Conservation (phyloP, 2,797 vertebrate genomes). For the Steatocranus sp. region DNA sequence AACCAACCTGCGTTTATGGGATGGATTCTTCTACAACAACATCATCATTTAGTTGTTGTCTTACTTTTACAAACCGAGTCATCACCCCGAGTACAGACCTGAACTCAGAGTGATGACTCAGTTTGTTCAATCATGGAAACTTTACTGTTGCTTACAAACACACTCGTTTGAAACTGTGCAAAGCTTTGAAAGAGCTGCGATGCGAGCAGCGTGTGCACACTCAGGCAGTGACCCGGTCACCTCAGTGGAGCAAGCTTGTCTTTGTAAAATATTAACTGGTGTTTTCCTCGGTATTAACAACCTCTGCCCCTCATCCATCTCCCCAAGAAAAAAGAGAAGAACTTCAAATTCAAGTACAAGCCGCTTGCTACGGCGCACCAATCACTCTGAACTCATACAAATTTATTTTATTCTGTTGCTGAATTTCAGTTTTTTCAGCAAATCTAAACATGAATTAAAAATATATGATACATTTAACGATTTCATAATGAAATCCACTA, state of each 20-base stretch:
- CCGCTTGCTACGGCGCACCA: rapidly evolving
- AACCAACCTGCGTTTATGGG: background rate
- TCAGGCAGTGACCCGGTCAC: background rate
- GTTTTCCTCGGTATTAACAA: background rate
- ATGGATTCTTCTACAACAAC: background rate
- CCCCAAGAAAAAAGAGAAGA: background rate
- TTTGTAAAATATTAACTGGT: slow-evolving; percentile 33
- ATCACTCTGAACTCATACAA: rapidly evolving
- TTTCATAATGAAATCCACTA: background rate
- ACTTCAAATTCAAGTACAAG: background rate
- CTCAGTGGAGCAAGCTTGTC: background rate
- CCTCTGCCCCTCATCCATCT: background rate
- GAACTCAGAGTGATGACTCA: rapidly evolving
- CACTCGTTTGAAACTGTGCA: background rate
- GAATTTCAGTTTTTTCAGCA: background rate
- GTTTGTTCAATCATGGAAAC: background rate
- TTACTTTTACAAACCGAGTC: background rate
- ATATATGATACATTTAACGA: background rate
- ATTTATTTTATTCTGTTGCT: rapidly evolving
- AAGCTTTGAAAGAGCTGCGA: background rate
- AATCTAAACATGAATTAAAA: background rate
- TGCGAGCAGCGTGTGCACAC: background rate
- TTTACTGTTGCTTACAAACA: background rate
- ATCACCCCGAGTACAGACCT: background rate
- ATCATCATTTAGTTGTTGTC: background rate